phyloP scores from a whole-genome alignment of 2,888 invertebrate species.

The Synergus japonicus region DNA sequence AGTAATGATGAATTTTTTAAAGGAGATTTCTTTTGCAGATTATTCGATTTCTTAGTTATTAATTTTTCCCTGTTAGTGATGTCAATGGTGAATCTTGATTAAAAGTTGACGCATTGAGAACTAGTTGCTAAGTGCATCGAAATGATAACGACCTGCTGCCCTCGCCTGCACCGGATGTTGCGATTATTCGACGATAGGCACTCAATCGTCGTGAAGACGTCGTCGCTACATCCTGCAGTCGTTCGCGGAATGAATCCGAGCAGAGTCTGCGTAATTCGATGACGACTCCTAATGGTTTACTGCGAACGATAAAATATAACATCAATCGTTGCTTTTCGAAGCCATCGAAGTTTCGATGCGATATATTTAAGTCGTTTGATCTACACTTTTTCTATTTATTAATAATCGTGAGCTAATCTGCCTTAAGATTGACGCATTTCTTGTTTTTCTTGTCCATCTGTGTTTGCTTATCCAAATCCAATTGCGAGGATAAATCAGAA shows the following conservation, averaged over 20 bases:
- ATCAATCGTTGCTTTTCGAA: slow-evolving; percentile 24
- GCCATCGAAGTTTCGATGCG: slow-evolving; percentile 14
- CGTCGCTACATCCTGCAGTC: slow-evolving; percentile 44
- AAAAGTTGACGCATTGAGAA: slow-evolving; percentile 63
- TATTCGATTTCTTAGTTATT: neutral
- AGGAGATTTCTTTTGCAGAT: too few relatives aligned
- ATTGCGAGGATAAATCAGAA: neutral
- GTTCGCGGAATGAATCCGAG: slow-evolving; percentile 23
- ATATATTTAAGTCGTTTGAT: slow-evolving; percentile 34
- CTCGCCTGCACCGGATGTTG: slow-evolving; percentile 68
- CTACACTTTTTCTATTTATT: slow-evolving; percentile 16
- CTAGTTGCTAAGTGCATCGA: slow-evolving; percentile 41
- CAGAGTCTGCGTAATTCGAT: slow-evolving; percentile 32
- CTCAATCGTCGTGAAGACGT: slow-evolving; percentile 68
- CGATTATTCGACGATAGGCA: slow-evolving; percentile 71
- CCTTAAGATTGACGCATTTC: neutral
- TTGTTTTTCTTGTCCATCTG: slow-evolving; percentile 31
- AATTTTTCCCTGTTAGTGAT: neutral
- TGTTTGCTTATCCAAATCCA: slow-evolving; percentile 1
- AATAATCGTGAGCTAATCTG: slow-evolving; percentile 24
- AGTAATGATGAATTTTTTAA: too few relatives aligned
- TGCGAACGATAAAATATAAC: slow-evolving; percentile 26
- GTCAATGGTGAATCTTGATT: slow-evolving; percentile 49
- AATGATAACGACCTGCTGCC: slow-evolving; percentile 53
- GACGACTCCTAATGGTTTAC: slow-evolving; percentile 29